Base-by-base conservation (phyloP, 2,113 vertebrate species). In the Cyprinus carpio region DNA sequence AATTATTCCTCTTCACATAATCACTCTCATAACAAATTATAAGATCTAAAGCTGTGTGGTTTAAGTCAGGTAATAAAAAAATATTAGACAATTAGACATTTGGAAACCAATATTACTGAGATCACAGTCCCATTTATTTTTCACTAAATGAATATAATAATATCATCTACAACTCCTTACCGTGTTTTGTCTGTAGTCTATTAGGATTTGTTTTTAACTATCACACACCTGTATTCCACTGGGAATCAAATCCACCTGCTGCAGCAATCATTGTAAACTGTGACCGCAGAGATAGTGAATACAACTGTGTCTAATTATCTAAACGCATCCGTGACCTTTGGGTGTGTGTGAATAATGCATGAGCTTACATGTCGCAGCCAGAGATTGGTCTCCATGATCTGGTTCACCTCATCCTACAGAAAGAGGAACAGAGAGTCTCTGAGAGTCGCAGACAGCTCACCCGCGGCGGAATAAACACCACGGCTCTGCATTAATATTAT, bases 331-430 rank as follows among this genome's bases (percentile, higher is more conserved):
- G 6, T 49, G 43, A 37, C 85, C 76, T 71, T 75, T 20, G 13
- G 60, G 78, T 12, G 75, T 2, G 29, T 2, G 16, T 86, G 29
- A 86, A 82, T 46, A 54, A 54, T 34, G 54, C 72, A n/a, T 60
- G 74, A 81, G 93, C 94, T 93, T 90, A 94, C 94, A 84, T 95
- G 94, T 88, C 94, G 92, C 37, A 95, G 92, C 94, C 94, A 95
- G 65, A 95, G 90, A 91, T 95, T 99, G 67, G 98, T 99, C 92
- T 98, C 97, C 96, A 99, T 99, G 77, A 99, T 99, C 92, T 99
- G 98, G 92, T 99, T 99, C 72, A 99, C 93, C 94, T 99, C 98
- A 90, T 99, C 98, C 98, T 99, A 87, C 37, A 89, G 90, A n/a
- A 18, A 91, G 13, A 89, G 74, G 60, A 12, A 65, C 6, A 43